Percentiles rank a stretch among this genome's conserved stretches.
phyloP scores from a whole-genome alignment of 2,888 invertebrate species.

The Augiades crinisus region DNA sequence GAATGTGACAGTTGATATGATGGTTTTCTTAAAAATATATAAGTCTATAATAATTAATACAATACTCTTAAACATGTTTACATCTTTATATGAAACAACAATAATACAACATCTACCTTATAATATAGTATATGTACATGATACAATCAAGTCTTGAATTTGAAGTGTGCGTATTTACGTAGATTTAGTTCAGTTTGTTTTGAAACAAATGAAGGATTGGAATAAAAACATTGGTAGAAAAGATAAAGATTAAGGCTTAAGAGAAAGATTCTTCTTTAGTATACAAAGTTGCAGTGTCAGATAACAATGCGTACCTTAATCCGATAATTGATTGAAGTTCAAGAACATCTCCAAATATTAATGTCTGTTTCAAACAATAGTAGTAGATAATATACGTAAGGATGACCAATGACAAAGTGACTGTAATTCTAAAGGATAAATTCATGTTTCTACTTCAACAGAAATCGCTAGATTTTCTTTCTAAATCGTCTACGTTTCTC shows the following conservation, averaged over 20 bases:
- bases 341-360: constrained; percentile 21
- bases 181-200: constrained; percentile 38
- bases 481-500: constrained; percentile 28
- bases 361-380: too few relatives aligned
- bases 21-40: constrained; percentile 24
- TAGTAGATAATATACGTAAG: too few relatives aligned
- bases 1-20: constrained; percentile 25
- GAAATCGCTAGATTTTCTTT: constrained; percentile 38
- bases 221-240: constrained; percentile 29
- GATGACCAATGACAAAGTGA: constrained; percentile 30
- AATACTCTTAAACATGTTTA: constrained; percentile 30
- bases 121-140: constrained; percentile 52
- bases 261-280: background rate
- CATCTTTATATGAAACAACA: constrained; percentile 57
- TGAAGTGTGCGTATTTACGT: constrained; percentile 66
- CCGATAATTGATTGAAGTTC: too few relatives aligned
- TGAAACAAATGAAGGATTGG: background rate
- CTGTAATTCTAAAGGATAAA: constrained; percentile 52
- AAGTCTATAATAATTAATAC: constrained; percentile 22
- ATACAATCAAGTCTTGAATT: constrained; percentile 70
- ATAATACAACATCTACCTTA: constrained; percentile 59
- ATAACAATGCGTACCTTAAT: too few relatives aligned
- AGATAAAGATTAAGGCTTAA: constrained; percentile 38
- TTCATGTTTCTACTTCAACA: constrained; percentile 61
- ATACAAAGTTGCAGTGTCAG: background rate